These are phyloP conservation scores for Chelonus insularis DNA, from an alignment of 1,140 invertebrate species.

Conservation along the genomic window DNA sequence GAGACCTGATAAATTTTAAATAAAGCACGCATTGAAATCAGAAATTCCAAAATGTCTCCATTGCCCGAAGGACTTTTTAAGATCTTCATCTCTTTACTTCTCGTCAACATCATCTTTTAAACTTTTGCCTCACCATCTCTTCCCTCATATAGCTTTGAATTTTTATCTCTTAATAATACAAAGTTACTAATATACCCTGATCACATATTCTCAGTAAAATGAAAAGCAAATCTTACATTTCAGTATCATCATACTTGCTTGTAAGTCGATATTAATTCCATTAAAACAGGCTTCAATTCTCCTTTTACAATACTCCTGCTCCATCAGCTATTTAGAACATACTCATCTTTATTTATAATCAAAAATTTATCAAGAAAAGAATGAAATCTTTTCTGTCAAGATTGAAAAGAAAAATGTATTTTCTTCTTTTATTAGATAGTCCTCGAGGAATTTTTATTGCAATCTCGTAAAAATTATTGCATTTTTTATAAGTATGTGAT, in stretches of 20 bases:
- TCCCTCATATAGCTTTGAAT: conserved; percentile 43
- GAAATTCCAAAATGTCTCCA: conserved; percentile 52
- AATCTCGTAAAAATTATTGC: too few species aligned
- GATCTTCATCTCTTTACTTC: conserved; percentile 13
- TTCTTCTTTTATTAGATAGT: too few species aligned
- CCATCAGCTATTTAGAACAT: too few species aligned
- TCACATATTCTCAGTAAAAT: conserved; percentile 57
- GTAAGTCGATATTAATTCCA: conserved; percentile 55
- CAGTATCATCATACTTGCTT: conserved; percentile 49
- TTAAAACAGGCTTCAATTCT: conserved; percentile 39
- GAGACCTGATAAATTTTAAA: conserved; percentile 61
- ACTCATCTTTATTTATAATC: too few species aligned
- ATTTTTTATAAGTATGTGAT: too few species aligned
- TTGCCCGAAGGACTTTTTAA: conserved; percentile 50
- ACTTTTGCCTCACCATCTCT: neutral
- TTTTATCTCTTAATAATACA: conserved; percentile 45
- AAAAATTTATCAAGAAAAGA: too few species aligned
- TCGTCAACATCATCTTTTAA: neutral
- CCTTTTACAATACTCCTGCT: too few species aligned
- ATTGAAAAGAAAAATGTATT: too few species aligned
- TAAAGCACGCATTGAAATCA: conserved; percentile 57
- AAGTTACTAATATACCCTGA: conserved; percentile 53
- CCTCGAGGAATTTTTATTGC: too few species aligned
- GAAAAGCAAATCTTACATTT: conserved; percentile 53
- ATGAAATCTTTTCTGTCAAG: too few species aligned